Base-by-base conservation (phyloP, 2,888 invertebrate genomes). In the Lottia gigantea region DNA sequence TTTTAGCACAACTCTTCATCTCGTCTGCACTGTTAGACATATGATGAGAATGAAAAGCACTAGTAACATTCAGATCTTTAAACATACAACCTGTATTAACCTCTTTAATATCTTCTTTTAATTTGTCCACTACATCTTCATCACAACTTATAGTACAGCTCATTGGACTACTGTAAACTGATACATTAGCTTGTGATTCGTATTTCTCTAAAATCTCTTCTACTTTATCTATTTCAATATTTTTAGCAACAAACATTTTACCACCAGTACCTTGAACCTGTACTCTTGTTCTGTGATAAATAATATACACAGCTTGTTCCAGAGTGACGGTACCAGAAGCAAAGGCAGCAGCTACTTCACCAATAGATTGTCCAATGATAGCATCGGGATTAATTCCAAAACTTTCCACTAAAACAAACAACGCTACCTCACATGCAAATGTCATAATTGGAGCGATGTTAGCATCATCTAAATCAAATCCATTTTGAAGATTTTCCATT, bases 331-430 rank as follows among this genome's bases (percentile, higher is more conserved):
- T 45, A 40, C 72, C 68, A 64, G 72, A 49, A 26, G 74, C 74
- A 68, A 78, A 77, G 2, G 80, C 78, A 4, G 80, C 82, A 16
- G 81, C 78, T 11, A 82, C 80, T 47, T 82, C 82, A 4, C 82
- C 82, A 15, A 80, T 72, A 4, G 79, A 80, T 67, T 81, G 81
- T 23, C 82, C 82, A n/a, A 82, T 49, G 14, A 81, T 71, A 46
- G 62, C 67, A 61, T 71, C 70, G 4, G 79, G 75, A 16, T 19
- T 4, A 19, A 82, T 62, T 4, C 81, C 80, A 8, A 71, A 74
- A n/a, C 71, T 46, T 55, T 69, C 68, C 80, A 79, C 80, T 19
- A 81, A 62, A 0, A 61, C 55, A 8, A 71, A 67, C 8, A 80
- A 62, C 7, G 72, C 79, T 6, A 81, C 71, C 73, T 83, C 81